Percentiles rank a stretch among this genome's conserved stretches.
Conservation (phyloP, 2,888 invertebrate genomes). For the Myopa tessellatipennis region DNA sequence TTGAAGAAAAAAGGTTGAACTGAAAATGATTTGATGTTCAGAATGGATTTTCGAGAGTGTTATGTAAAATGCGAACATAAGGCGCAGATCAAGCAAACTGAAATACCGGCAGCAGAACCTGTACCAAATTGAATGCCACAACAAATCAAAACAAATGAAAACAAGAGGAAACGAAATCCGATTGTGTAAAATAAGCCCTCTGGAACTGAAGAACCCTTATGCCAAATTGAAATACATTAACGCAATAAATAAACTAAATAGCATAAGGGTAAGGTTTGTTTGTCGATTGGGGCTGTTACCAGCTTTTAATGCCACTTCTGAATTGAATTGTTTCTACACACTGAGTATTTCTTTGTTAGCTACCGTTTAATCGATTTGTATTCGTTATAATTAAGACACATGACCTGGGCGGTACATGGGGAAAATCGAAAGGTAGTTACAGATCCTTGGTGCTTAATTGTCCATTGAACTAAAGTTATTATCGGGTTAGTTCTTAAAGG, state of each 20-base stretch:
- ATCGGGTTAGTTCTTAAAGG: neutral
- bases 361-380: neutral
- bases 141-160: conserved; percentile 12
- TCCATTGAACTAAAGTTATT: neutral
- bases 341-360: neutral
- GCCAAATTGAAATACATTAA: conserved; percentile 27
- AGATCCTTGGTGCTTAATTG: conserved; percentile 6
- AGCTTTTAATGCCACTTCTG: neutral
- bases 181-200: conserved; percentile 51
- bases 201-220: conserved; percentile 42
- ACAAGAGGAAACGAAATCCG: conserved; percentile 47
- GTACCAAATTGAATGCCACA: neutral
- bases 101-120: neutral
- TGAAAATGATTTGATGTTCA: neutral
- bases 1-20: neutral
- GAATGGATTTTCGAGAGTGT: neutral
- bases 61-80: neutral
- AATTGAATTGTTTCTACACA: neutral
- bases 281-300: neutral
- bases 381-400: conserved; percentile 2
- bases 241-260: conserved; percentile 5
- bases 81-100: neutral
- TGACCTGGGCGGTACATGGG: neutral
- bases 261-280: neutral
- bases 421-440: neutral